Evolutionary conservation across 2,888 invertebrate species (phyloP).

Genomic region (Stenoptilia bipunctidactyla): DNA sequence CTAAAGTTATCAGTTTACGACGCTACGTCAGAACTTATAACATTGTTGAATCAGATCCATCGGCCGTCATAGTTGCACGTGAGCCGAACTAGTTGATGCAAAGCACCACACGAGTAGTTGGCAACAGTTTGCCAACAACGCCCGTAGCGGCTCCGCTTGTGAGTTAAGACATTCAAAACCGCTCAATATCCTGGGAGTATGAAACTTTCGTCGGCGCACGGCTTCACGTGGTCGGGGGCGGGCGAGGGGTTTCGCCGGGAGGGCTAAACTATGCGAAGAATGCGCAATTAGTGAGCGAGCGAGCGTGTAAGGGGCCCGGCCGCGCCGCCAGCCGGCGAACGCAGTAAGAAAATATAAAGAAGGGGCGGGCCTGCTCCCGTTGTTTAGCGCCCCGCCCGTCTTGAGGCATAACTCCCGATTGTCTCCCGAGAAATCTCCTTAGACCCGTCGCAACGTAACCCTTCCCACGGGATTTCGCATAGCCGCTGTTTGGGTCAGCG

Average conservation of each 20-base stretch:
- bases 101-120: constrained; percentile 33
- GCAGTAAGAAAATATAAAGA: constrained; percentile 80
- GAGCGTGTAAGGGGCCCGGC: constrained; percentile 76
- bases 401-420: constrained; percentile 70
- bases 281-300: constrained; percentile 95
- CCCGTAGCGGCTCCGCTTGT: constrained; percentile 48
- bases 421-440: constrained; percentile 65
- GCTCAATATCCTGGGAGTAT: constrained; percentile 70
- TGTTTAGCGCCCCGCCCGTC: constrained; percentile 71
- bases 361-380: constrained; percentile 72
- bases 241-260: constrained; percentile 72
- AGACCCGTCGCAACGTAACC: constrained; percentile 65
- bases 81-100: constrained; percentile 25
- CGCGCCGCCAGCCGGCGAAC: constrained; percentile 68
- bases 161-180: constrained; percentile 73
- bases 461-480: constrained; percentile 61
- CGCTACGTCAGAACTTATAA: background rate
- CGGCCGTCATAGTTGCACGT: constrained; percentile 12
- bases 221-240: constrained; percentile 68
- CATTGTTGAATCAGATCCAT: background rate
- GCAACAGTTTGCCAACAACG: constrained; percentile 57
- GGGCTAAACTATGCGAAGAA: constrained; percentile 96
- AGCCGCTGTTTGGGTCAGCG: constrained; percentile 68
- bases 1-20: no score
- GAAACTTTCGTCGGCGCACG: constrained; percentile 70